Percentiles rank a stretch among this genome's conserved stretches.
These are phyloP conservation scores for Drosophila anomalata DNA, from an alignment of 2,888 invertebrate genomes.

Conservation along the genomic window DNA sequence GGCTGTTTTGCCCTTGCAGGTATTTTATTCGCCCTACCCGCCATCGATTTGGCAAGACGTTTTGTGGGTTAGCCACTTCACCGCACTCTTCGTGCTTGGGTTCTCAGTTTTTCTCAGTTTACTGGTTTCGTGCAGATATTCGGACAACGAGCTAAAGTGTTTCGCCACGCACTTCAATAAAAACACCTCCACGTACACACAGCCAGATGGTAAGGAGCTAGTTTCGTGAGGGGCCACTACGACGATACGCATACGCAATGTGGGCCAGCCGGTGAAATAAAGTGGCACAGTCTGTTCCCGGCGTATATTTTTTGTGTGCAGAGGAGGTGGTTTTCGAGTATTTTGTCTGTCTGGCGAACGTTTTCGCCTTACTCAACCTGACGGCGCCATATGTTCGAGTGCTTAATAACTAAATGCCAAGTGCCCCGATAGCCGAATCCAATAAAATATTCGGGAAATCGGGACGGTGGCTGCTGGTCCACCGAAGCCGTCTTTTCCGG, in stretches of 20 bases:
- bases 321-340: conserved; percentile 52
- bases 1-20: not conserved
- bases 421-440: conserved; percentile 47
- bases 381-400: conserved; percentile 65
- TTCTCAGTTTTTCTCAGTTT: conserved; percentile 28
- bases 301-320: conserved; percentile 62
- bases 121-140: conserved; percentile 42
- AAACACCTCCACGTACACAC: conserved; percentile 70
- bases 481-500: not conserved
- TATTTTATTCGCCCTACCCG: conserved; percentile 8
- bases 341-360: conserved; percentile 47
- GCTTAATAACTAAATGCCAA: conserved; percentile 65
- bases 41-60: conserved; percentile 46
- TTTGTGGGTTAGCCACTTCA: conserved; percentile 28
- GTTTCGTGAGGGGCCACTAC: conserved; percentile 69
- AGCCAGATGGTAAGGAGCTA: conserved; percentile 39
- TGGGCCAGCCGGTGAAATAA: conserved; percentile 39
- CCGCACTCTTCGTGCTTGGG: conserved; percentile 41
- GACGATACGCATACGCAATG: conserved; percentile 70
- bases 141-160: conserved; percentile 71
- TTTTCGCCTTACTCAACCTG: conserved; percentile 15
- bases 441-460: conserved; percentile 54
- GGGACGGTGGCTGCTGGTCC: conserved; percentile 33
- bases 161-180: conserved; percentile 79
- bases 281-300: conserved; percentile 43